Conservation (phyloP, 2,113 vertebrate species). For the Scomber scombrus region DNA sequence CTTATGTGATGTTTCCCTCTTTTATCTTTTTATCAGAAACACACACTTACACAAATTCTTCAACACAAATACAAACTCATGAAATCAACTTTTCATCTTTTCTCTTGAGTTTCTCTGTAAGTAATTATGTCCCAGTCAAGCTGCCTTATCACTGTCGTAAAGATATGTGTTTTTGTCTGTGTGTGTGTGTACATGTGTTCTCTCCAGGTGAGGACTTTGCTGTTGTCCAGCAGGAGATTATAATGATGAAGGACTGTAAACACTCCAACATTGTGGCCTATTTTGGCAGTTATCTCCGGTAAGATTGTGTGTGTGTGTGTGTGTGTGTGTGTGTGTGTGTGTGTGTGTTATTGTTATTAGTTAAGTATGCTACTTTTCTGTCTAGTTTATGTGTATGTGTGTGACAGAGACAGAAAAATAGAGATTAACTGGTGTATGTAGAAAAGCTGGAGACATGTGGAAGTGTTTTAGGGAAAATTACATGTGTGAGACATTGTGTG, state of each 20-base stretch:
- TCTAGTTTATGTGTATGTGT: not conserved
- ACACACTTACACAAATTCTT: not conserved
- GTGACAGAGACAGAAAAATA: not conserved
- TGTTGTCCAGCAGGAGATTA: conserved; percentile 99
- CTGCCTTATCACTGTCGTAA: not conserved
- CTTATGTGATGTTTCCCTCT: too few species aligned
- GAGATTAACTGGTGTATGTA: not conserved
- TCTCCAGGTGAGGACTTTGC: conserved; percentile 97
- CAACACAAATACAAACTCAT: not conserved
- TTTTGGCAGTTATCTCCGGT: conserved; percentile 99
- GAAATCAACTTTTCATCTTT: not conserved
- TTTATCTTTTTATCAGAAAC: not conserved
- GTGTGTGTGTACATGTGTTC: conserved; percentile 40
- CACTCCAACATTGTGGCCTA: conserved; percentile 99
- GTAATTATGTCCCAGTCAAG: not conserved
- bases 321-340: conserved; percentile 8
- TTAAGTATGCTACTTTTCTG: not conserved
- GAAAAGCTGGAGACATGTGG: not conserved
- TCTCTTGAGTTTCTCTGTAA: not conserved
- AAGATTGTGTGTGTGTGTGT: conserved; percentile 50
- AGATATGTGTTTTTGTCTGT: conserved; percentile 19
- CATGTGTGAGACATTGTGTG: not conserved
- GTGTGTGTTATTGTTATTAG: not conserved
- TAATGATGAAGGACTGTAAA: conserved; percentile 99
- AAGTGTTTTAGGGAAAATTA: not conserved